A percentile compares a stretch with the other conserved stretches of the same genome.
Conservation (phyloP, 2,113 vertebrate species). For the Beaufortia kweichowensis region DNA sequence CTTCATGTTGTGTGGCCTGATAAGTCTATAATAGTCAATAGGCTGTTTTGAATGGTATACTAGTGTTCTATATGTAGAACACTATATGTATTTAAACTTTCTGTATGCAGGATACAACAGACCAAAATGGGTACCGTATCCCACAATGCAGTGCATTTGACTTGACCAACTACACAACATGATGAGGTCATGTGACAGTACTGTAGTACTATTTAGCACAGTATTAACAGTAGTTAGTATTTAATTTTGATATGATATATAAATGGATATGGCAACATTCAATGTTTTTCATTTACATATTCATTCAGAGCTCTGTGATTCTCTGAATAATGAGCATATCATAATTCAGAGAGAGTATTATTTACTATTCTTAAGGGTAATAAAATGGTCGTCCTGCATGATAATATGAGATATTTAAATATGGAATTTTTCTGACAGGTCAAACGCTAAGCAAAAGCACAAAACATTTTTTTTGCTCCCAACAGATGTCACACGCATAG, state of each 20-base stretch:
- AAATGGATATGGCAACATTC: too few relatives aligned
- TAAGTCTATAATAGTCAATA: too few relatives aligned
- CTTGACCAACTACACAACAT: neutral
- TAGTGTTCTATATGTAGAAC: too few relatives aligned
- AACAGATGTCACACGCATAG: constrained; percentile 3
- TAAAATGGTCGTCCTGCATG: constrained; percentile 21
- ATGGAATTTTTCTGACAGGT: constrained; percentile 15
- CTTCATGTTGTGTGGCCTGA: neutral
- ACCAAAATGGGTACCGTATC: too few relatives aligned
- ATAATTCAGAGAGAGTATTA: constrained; percentile 26
- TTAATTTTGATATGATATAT: too few relatives aligned
- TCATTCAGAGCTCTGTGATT: neutral
- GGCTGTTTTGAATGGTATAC: too few relatives aligned
- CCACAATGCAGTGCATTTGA: too few relatives aligned
- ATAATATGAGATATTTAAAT: constrained; percentile 20
- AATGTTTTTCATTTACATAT: neutral
- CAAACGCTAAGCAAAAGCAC: constrained; percentile 2
- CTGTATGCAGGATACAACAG: too few relatives aligned
- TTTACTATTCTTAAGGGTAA: constrained; percentile 38
- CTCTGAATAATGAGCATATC: constrained; percentile 24
- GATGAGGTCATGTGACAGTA: neutral
- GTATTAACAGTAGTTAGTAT: too few relatives aligned
- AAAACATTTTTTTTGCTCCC: constrained; percentile 12
- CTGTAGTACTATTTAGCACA: too few relatives aligned
- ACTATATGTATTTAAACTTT: too few relatives aligned